A percentile compares a stretch with the other conserved stretches of the same genome.
Evolutionary conservation across 1,140 invertebrate genomes (phyloP).

Genomic region (Scaptomyza pallida): DNA sequence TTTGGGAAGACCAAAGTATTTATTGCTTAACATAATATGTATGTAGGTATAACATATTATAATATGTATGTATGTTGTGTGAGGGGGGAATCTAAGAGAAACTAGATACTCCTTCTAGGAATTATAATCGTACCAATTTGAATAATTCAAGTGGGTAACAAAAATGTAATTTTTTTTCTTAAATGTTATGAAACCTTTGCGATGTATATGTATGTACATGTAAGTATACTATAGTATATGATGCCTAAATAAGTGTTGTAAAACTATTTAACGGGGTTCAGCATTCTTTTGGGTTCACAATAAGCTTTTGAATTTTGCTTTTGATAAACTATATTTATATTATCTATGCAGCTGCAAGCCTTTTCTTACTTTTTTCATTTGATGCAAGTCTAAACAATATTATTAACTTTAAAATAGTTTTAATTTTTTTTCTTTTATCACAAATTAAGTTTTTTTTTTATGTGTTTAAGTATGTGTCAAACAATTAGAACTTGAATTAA

Average conservation of each 20-base stretch:
- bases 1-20: conserved; percentile 40
- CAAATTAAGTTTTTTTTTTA: conserved; percentile 35
- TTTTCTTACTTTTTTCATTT: conserved; percentile 18
- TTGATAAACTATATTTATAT: conserved; percentile 40
- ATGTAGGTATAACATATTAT: not conserved
- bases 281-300: not conserved
- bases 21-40: conserved; percentile 38
- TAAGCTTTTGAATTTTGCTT: not conserved
- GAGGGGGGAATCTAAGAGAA: not conserved
- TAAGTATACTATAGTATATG: conserved; percentile 5
- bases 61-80: conserved; percentile 4
- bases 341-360: conserved; percentile 61
- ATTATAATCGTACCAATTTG: conserved; percentile 29
- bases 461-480: conserved; percentile 31
- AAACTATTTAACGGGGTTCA: not conserved
- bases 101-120: not conserved
- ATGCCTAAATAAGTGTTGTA: conserved; percentile 1
- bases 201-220: conserved; percentile 21
- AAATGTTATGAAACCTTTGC: conserved; percentile 73
- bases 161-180: conserved; percentile 47
- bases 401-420: conserved; percentile 14
- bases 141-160: conserved; percentile 44
- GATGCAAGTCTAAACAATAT: conserved; percentile 57
- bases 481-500: conserved; percentile 28
- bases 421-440: conserved; percentile 35